These are phyloP conservation scores for Sinosuthora webbiana DNA, from an alignment of 2,113 vertebrate species.

Conservation along the genomic window DNA sequence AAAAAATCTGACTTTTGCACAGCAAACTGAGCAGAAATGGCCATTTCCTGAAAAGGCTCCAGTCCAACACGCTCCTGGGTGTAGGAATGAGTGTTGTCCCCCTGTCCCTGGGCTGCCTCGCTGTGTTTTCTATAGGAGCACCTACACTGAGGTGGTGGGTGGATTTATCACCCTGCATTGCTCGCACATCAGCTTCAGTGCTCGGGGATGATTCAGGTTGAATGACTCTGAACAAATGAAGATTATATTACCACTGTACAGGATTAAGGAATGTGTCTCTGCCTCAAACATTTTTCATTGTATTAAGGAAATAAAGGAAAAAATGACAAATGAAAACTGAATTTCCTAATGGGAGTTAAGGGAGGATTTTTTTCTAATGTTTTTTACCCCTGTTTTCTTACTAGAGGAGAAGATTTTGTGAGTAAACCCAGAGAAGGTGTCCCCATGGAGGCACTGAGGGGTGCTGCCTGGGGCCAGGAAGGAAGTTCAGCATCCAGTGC, in stretches of 20 bases:
- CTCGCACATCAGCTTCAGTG: not conserved
- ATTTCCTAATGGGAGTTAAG: not conserved
- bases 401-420: not conserved
- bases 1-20: not conserved
- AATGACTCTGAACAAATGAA: constrained; percentile 9
- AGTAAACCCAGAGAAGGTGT: not conserved
- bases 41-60: not conserved
- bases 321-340: not conserved
- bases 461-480: not conserved
- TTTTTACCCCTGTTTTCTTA: not conserved
- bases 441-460: not conserved
- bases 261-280: not conserved
- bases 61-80: not conserved
- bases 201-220: not conserved
- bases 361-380: not conserved
- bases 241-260: not conserved
- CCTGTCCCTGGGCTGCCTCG: accelerated
- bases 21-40: not conserved
- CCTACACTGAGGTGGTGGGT: not conserved
- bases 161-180: not conserved
- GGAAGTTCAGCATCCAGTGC: not conserved
- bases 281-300: not conserved
- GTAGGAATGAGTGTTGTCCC: not conserved
- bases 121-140: not conserved
- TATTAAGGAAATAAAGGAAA: not conserved